Base-by-base conservation (phyloP, 2,113 vertebrate species). In the Macroglossus sobrinus region DNA sequence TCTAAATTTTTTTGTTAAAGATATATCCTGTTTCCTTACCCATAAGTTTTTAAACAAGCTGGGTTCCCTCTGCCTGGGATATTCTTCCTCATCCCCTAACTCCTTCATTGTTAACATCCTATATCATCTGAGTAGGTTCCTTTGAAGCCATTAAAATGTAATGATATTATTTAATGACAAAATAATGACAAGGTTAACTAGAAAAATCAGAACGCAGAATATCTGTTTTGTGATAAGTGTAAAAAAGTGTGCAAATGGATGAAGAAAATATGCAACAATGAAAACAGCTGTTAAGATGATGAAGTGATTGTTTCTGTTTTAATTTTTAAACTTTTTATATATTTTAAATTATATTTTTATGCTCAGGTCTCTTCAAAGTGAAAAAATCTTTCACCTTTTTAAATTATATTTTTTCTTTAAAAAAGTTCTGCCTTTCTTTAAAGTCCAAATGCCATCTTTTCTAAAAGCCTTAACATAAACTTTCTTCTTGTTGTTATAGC, bases 401-500 rank as follows among this genome's bases (percentile, higher is more conserved):
- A 91, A 40, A 43, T 30, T 63, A 86, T n/a, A 30, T 74, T 89
- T 76, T 82, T 92, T 64, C 14, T 26, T 75, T 63, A 5, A 74
- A 53, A 89, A 72, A 63, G 45, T 18, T 57, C 33, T 80, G 38
- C 53, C n/a, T 93, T 85, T 89, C 59, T 61, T 95, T 86, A 95
- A 85, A 90, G 43, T 33, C 43, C 50, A 86, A 81, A 90, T 80
- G 35, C 33, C 21, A 63, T 47, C 38, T 89, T 85, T 80, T 50
- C 74, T 76, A 40, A 91, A 47, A 82, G n/a, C 0, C 43, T 75
- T 78, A 16, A 76, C 71, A 81, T 30, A 1, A 84, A 47, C 71
- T 35, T 63, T 59, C 33, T 87, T 84, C 38, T 92, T 9, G 61
- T 16, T 53, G 26, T 75, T 35, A 86, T 45, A 80, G 69, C 38